These are phyloP conservation scores for Leptopilina myrica DNA, from an alignment of 2,888 invertebrate genomes.

Conservation along the genomic window DNA sequence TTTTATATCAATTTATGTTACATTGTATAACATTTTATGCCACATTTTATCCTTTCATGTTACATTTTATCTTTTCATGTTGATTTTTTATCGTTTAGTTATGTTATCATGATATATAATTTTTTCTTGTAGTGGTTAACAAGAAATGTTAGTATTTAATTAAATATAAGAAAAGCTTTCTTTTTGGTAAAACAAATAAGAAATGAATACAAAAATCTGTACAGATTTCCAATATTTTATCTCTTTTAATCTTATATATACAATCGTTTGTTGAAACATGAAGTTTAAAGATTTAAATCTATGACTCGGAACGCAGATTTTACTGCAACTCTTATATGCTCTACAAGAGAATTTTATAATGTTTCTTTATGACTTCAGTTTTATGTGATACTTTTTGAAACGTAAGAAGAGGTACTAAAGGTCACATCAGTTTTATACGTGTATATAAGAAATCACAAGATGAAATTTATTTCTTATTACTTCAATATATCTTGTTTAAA, in stretches of 20 bases:
- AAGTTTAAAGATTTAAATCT: slow-evolving; percentile 16
- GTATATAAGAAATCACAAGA: not conserved
- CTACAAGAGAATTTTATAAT: slow-evolving; percentile 24
- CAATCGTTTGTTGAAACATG: slow-evolving; percentile 15
- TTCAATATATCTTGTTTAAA: not conserved
- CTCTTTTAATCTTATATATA: slow-evolving; percentile 7
- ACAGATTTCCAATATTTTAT: not conserved
- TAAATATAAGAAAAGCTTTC: not conserved
- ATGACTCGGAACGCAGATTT: slow-evolving; percentile 25
- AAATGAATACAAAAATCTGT: not conserved
- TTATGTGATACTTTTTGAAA: slow-evolving; percentile 23
- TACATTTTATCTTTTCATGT: no score
- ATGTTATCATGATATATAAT: no score
- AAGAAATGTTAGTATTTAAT: not conserved
- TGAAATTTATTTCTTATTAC: not conserved
- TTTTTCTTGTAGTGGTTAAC: no score
- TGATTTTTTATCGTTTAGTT: no score
- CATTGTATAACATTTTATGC: no score
- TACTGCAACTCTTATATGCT: slow-evolving; percentile 23
- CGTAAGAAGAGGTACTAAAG: slow-evolving; percentile 19
- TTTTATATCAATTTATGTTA: no score
- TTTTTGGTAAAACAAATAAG: not conserved
- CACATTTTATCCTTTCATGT: no score
- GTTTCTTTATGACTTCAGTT: slow-evolving; percentile 32
- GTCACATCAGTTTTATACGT: slow-evolving; percentile 5